Base-by-base conservation (phyloP, 1,140 invertebrate species). In the Sinella curviseta region DNA sequence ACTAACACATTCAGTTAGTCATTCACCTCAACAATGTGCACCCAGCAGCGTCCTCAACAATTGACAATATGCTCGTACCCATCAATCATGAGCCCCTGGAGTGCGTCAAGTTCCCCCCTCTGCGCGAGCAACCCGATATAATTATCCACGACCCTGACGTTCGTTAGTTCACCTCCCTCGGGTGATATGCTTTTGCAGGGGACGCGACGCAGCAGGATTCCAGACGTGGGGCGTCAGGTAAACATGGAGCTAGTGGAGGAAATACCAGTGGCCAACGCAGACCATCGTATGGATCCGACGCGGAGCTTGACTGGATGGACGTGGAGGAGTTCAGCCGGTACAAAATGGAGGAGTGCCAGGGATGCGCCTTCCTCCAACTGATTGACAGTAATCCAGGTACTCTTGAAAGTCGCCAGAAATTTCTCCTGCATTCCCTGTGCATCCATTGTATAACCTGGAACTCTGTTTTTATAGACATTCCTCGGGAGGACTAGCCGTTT, bases 1-100 rank as follows among this genome's bases (percentile, higher is more conserved):
- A 48, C n/a, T n/a, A n/a, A n/a, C n/a, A n/a, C n/a, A n/a, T n/a
- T n/a, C n/a, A n/a, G n/a, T n/a, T n/a, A n/a, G n/a, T n/a, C 8
- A 20, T 20, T 48, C 0, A 92, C 89, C 16, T 93, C 89, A 55
- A 94, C 91, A 0, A 92, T 85, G 78, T 95, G 93, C 26, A 90
- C 0, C 89, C 88, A 0, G 90, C 90, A 3, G 89, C 90, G 33
- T 75, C 93, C 20, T 90, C 88, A 0, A 94, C 88, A 82, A 82
- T 95, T 94, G n/a, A 94, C 85, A 48, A 96, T 92, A 82, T 95
- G 94, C 85, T 95, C 93, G 84, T 96, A 96, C 1, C 95, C 94
- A 87, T 95, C 93, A 20, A 94, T 83, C 1, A 95, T 84, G 14
- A 97, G 86, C 81, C 94, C 91, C 77, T 92, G 91, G 54, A 96